Evolutionary conservation across 2,888 invertebrate genomes (phyloP).

Genomic region (Elegia similella): DNA sequence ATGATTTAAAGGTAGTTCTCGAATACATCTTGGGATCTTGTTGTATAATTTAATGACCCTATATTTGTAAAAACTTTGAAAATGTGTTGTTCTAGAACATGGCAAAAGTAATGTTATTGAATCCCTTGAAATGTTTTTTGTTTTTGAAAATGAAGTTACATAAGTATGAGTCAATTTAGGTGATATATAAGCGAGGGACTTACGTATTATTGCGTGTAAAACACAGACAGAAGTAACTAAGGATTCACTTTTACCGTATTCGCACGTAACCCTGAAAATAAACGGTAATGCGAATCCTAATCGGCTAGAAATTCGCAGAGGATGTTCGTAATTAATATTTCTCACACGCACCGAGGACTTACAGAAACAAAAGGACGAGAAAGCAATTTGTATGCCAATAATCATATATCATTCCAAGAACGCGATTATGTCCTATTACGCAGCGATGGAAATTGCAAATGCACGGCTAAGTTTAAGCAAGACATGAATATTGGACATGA

Average conservation of each 20-base stretch:
- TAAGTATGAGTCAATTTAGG: no score
- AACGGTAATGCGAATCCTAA: conserved; percentile 25
- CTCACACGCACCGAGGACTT: conserved; percentile 39
- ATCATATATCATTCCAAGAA: conserved; percentile 34
- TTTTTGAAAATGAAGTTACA: no score
- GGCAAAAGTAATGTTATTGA: no score
- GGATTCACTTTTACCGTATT: neutral
- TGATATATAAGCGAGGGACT: no score
- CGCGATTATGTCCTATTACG: conserved; percentile 22
- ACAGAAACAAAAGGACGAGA: conserved; percentile 42
- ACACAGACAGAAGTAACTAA: no score
- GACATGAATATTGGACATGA: neutral
- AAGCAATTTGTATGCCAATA: conserved; percentile 45
- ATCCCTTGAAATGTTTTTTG: no score
- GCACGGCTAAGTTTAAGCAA: neutral
- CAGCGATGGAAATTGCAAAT: conserved; percentile 9
- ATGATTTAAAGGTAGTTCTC: no score
- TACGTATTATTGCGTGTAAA: no score
- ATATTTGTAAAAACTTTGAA: no score
- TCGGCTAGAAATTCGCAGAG: conserved; percentile 35
- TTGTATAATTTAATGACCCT: no score
- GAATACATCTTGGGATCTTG: no score
- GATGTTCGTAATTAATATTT: conserved; percentile 52
- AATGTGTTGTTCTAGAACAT: no score
- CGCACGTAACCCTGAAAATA: neutral